Evolutionary conservation across 2,113 vertebrate genomes (phyloP).

Genomic region (Uria lomvia): DNA sequence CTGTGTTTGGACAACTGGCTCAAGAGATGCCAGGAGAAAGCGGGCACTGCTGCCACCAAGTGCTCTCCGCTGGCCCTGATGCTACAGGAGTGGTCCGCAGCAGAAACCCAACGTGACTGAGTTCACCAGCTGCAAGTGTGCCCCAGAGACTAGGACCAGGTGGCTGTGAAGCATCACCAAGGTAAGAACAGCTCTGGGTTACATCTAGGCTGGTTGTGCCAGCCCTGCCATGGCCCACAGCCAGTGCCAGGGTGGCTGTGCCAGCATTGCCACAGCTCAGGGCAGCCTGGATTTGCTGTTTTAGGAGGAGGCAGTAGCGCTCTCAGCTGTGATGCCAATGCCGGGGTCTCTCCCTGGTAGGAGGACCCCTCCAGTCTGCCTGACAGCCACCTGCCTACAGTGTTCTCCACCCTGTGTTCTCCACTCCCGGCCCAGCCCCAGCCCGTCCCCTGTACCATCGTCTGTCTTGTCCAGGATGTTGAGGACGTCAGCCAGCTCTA

Average conservation of each 20-base stretch:
- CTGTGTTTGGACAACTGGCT: background rate
- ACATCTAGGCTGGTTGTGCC: background rate
- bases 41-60: background rate
- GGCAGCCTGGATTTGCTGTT: background rate
- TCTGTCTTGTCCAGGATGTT: constrained; percentile 91
- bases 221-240: background rate
- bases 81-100: background rate
- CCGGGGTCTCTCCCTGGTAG: background rate
- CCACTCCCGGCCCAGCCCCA: background rate
- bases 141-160: background rate
- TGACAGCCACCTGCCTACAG: background rate
- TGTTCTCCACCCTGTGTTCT: background rate
- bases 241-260: background rate
- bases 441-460: constrained; percentile 73
- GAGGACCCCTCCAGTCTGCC: background rate
- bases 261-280: background rate
- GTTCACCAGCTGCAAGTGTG: background rate
- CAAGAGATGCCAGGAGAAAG: background rate
- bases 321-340: fast-evolving
- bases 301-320: background rate
- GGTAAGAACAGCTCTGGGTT: background rate
- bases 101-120: background rate
- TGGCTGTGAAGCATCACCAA: background rate
- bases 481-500: constrained; percentile 92
- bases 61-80: background rate